Conservation (phyloP, 1,140 invertebrate species). For the Pantala flavescens region DNA sequence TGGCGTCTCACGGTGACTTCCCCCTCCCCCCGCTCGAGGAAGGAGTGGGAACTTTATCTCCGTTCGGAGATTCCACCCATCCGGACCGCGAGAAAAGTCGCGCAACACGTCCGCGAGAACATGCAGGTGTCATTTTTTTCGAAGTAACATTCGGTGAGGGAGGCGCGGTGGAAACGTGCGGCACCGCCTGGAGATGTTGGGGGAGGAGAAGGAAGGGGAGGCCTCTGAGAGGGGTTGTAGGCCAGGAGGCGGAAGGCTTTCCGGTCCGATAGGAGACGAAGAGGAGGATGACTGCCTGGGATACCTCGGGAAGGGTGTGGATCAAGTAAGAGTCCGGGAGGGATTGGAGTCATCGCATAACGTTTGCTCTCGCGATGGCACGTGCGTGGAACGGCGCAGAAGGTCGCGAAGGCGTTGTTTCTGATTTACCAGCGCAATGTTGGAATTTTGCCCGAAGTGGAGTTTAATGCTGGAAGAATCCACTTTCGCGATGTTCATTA, state of each 20-base stretch:
- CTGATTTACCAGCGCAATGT: no score
- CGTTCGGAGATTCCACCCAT: conserved; percentile 8
- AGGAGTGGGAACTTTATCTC: neutral
- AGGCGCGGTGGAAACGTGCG: no score
- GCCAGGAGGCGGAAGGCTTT: neutral
- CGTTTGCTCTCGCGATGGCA: no score
- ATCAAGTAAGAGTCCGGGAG: neutral
- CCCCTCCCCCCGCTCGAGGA: neutral
- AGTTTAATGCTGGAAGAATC: no score
- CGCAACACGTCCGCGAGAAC: no score
- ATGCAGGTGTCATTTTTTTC: no score
- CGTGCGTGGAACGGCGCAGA: no score
- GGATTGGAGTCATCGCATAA: no score
- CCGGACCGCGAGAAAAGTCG: neutral
- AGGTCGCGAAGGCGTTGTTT: no score
- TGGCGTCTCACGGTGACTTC: neutral
- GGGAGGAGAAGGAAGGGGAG: neutral
- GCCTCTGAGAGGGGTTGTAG: neutral
- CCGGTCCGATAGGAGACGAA: neutral
- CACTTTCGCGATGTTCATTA: no score
- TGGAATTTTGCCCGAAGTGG: no score
- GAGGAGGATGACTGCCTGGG: neutral
- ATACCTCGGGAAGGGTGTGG: neutral
- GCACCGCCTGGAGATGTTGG: neutral
- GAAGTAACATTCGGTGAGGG: no score